phyloP scores from a whole-genome alignment of 1,140 invertebrate species.

The Wasmannia auropunctata region DNA sequence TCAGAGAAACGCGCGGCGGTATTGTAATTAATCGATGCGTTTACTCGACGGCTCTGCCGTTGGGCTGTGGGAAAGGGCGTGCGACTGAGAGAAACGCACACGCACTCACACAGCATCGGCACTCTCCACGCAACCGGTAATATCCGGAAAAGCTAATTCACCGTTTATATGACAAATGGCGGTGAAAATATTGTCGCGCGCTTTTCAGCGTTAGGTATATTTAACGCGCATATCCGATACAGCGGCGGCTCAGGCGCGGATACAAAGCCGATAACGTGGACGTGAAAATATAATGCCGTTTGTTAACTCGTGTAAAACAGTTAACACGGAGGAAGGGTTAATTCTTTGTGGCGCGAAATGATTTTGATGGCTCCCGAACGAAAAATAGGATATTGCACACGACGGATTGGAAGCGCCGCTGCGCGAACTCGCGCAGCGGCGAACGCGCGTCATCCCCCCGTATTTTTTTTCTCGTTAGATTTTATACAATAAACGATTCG shows the following conservation, averaged over 20 bases:
- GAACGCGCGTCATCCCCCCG: background rate
- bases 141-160: conserved; percentile 52
- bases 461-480: background rate
- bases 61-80: background rate
- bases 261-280: background rate
- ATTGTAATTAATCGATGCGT: conserved; percentile 54
- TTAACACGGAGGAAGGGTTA: background rate
- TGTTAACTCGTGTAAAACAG: background rate
- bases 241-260: background rate
- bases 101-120: background rate
- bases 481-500: conserved; percentile 12
- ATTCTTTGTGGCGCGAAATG: conserved; percentile 11
- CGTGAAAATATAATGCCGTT: background rate
- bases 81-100: background rate
- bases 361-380: background rate
- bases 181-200: conserved; percentile 45
- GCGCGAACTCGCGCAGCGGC: background rate
- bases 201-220: background rate
- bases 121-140: background rate
- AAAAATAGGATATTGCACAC: background rate
- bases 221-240: background rate
- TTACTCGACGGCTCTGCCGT: conserved; percentile 11
- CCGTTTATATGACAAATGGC: conserved; percentile 45
- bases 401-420: conserved; percentile 3
- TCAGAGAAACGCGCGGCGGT: conserved; percentile 1